phyloP scores from a whole-genome alignment of 92 coral and sea anemone genomes.

The Muricea muricata region DNA sequence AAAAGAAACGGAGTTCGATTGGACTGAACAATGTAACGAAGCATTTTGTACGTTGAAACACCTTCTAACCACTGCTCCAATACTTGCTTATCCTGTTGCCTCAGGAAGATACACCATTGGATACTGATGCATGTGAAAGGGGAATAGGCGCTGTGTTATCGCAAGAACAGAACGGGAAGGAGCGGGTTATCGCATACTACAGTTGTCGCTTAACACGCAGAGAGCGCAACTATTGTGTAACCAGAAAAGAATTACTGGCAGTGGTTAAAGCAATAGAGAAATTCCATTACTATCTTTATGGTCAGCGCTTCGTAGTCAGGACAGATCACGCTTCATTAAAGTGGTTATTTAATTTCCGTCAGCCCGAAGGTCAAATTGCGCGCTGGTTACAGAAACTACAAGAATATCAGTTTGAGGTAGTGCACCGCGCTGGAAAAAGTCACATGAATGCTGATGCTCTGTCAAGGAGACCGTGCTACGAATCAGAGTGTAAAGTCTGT shows the following conservation, averaged over 20 bases:
- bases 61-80: not conserved
- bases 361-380: not conserved
- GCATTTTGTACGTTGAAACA: not conserved
- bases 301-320: not conserved
- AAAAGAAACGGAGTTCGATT: not conserved
- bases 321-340: too few relatives aligned
- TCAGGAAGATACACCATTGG: not conserved
- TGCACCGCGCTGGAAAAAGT: conserved; percentile 22
- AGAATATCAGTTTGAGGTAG: conserved; percentile 51
- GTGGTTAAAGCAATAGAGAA: too few relatives aligned
- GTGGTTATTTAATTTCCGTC: not conserved
- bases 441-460: too few relatives aligned
- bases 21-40: not conserved
- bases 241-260: too few relatives aligned
- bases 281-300: too few relatives aligned
- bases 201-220: not conserved
- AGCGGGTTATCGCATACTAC: not conserved
- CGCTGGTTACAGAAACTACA: not conserved
- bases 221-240: not conserved
- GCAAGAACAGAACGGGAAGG: not conserved
- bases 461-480: not conserved
- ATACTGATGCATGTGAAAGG: not conserved
- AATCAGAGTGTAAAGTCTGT: not conserved
- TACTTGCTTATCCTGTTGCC: not conserved
- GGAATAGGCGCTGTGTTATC: not conserved